Conservation (phyloP, 2,888 invertebrate genomes). For the Ferdinandea cuprea region DNA sequence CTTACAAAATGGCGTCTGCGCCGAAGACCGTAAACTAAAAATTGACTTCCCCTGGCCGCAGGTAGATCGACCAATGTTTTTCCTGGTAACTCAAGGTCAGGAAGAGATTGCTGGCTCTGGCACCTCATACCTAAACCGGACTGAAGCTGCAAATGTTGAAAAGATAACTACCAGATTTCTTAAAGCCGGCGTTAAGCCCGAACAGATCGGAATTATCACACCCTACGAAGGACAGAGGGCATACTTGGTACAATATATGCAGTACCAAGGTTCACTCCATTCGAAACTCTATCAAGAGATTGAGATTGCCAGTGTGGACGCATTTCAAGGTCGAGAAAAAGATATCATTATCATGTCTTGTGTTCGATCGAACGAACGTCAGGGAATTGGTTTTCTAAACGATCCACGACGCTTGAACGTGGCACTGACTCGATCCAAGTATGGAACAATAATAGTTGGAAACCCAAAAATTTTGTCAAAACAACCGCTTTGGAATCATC, state of each 20-base stretch:
- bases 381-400: conserved; percentile 99
- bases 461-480: conserved; percentile 99
- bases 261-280: conserved; percentile 98
- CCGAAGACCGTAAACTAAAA: conserved; percentile 95
- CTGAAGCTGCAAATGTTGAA: conserved; percentile 99
- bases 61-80: conserved; percentile 98
- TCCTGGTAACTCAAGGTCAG: conserved; percentile 98
- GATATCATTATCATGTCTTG: conserved; percentile 99
- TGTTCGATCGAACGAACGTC: conserved; percentile 98
- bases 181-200: conserved; percentile 97
- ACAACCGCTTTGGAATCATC: conserved; percentile 99
- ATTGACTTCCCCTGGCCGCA: conserved; percentile 99
- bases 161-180: conserved; percentile 98
- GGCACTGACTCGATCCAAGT: conserved; percentile 98
- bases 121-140: conserved; percentile 98
- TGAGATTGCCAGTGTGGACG: conserved; percentile 99
- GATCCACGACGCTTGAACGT: conserved; percentile 99
- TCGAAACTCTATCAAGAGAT: conserved; percentile 99
- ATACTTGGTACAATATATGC: conserved; percentile 99
- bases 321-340: conserved; percentile 99
- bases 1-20: conserved; percentile 98
- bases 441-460: conserved; percentile 98
- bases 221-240: conserved; percentile 99
- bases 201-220: conserved; percentile 99
- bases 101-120: conserved; percentile 99